Conservation (phyloP, 1,140 invertebrate genomes). For the Druon quercuslanigerum region DNA sequence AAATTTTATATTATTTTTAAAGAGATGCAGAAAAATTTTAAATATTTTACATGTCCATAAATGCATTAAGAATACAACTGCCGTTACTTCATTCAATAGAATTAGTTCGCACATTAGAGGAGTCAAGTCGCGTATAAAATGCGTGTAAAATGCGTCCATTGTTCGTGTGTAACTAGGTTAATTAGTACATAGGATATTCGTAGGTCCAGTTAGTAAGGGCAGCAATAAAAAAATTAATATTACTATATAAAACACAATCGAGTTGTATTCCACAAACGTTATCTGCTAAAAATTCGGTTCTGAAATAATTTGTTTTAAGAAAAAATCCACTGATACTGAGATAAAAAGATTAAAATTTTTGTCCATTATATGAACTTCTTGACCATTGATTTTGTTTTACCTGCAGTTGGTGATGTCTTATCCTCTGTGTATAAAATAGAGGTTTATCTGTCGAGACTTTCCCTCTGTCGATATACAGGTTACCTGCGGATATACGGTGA, state of each 20-base stretch:
- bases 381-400: background rate
- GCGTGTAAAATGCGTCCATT: constrained; percentile 46
- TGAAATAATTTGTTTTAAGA: background rate
- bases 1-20: constrained; percentile 28
- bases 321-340: background rate
- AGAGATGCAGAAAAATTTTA: background rate
- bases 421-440: background rate
- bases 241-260: background rate
- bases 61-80: constrained; percentile 52
- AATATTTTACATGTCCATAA: constrained; percentile 31
- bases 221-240: background rate
- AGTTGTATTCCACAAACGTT: background rate
- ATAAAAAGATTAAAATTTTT: too few species aligned
- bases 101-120: constrained; percentile 51
- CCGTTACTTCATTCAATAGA: constrained; percentile 63
- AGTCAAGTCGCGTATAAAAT: constrained; percentile 46
- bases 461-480: background rate
- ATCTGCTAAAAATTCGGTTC: background rate
- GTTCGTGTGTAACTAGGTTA: constrained; percentile 55
- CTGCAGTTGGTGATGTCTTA: background rate
- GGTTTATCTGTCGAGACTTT: background rate
- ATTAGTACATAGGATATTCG: constrained; percentile 33
- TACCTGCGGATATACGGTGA: background rate
- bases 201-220: background rate
- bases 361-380: too few species aligned